A percentile compares a stretch with the other conserved stretches of the same genome.
phyloP scores from a whole-genome alignment of 2,113 vertebrate species.

The Brienomyrus brachyistius region DNA sequence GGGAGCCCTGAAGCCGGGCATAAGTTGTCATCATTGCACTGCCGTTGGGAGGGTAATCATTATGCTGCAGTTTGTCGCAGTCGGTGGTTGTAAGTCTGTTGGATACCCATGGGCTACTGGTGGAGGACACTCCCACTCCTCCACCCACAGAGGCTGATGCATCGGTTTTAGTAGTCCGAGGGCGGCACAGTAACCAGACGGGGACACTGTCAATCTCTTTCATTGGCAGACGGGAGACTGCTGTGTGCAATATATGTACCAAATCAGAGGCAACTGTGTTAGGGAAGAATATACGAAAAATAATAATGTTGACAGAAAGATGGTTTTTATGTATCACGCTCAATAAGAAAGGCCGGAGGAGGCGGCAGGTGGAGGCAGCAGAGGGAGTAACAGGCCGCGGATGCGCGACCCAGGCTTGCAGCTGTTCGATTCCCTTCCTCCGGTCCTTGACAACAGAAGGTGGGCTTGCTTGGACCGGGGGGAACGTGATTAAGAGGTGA shows the following conservation, averaged over 20 bases:
- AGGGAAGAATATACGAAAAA: background rate
- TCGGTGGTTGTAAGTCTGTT: background rate
- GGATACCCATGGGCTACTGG: background rate
- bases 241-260: background rate
- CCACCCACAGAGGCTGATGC: background rate
- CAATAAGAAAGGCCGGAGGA: background rate
- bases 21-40: background rate
- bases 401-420: background rate
- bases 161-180: background rate
- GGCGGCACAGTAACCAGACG: background rate
- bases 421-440: constrained; percentile 8
- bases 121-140: background rate
- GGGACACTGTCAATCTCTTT: background rate
- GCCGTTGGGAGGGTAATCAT: background rate
- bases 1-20: background rate
- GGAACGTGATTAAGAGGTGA: constrained; percentile 15
- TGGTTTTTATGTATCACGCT: background rate
- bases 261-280: background rate
- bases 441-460: constrained; percentile 11
- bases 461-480: background rate
- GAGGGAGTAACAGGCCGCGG: background rate
- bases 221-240: background rate
- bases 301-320: background rate
- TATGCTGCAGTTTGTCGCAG: background rate
- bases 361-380: background rate